These are phyloP conservation scores for Dipodomys ordii DNA, from an alignment of 2,113 vertebrate genomes.

Conservation along the genomic window DNA sequence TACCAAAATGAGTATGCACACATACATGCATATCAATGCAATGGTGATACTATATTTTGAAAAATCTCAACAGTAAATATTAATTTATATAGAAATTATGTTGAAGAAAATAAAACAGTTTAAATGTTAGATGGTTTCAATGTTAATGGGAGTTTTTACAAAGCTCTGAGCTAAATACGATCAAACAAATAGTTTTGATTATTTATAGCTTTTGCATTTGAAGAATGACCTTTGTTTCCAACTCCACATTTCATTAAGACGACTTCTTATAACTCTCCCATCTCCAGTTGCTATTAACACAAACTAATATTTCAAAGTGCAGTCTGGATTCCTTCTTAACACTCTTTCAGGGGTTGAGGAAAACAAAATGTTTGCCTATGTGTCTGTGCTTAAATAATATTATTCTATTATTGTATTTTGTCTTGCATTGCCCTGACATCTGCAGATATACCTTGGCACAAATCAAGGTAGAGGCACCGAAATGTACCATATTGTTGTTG, in stretches of 20 bases:
- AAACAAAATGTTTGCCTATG: background rate
- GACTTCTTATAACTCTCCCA: background rate
- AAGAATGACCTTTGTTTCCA: conserved; percentile 43
- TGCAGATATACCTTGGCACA: background rate
- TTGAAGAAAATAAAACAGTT: background rate
- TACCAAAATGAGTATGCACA: too few relatives aligned
- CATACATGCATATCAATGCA: background rate
- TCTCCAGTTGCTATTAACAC: background rate
- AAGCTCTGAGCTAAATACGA: background rate
- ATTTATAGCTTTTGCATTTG: background rate
- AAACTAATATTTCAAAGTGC: background rate
- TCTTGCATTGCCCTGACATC: background rate
- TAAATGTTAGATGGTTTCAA: background rate
- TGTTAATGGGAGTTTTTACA: background rate
- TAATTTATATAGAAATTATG: background rate
- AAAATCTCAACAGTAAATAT: background rate
- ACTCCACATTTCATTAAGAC: conserved; percentile 15
- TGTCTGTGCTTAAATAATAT: background rate
- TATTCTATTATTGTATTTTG: background rate
- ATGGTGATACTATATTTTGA: background rate
- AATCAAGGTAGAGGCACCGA: background rate
- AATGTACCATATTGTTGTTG: background rate
- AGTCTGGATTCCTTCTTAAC: background rate
- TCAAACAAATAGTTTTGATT: conserved; percentile 18
- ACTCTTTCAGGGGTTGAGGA: background rate